Evolutionary conservation across 2,797 vertebrate genomes (phyloP).

Genomic region (Muscicapa striata): DNA sequence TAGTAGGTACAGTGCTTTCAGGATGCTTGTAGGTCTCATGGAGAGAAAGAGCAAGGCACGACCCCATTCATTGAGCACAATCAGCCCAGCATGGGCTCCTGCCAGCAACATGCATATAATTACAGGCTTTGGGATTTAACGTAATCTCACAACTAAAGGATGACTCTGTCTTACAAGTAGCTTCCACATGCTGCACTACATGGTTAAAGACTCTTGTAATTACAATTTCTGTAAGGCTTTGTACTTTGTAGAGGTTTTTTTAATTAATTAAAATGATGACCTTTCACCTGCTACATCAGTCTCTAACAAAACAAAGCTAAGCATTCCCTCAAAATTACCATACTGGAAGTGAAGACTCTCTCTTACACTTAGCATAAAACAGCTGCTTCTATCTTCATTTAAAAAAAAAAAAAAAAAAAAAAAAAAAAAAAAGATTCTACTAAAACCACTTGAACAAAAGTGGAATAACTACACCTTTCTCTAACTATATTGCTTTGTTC

Average conservation of each 20-base stretch:
- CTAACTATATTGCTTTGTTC: not conserved
- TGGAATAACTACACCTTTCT: slow-evolving; percentile 7
- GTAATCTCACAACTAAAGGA: slow-evolving; percentile 56
- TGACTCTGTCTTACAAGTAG: slow-evolving; percentile 38
- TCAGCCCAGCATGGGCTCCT: slow-evolving; percentile 6
- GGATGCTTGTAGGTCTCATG: not conserved
- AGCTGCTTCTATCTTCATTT: not conserved
- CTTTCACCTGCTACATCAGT: slow-evolving; percentile 9
- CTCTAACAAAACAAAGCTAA: slow-evolving; percentile 33
- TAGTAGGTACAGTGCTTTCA: not conserved
- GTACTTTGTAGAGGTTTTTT: slow-evolving; percentile 19
- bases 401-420: not conserved
- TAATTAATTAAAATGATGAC: slow-evolving; percentile 55
- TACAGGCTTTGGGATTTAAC: slow-evolving; percentile 43
- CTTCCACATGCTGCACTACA: slow-evolving; percentile 40
- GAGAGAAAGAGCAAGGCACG: not conserved
- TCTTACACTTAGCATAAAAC: slow-evolving; percentile 10
- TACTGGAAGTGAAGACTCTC: not conserved
- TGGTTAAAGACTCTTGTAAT: slow-evolving; percentile 46
- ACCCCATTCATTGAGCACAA: not conserved
- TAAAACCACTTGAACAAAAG: slow-evolving; percentile 28
- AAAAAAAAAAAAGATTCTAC: not conserved
- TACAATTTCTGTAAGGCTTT: slow-evolving; percentile 43
- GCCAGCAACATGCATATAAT: slow-evolving; percentile 49
- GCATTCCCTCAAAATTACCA: slow-evolving; percentile 24